Evolutionary conservation across 2,888 invertebrate species (phyloP).

Genomic region (Orthosia incerta): DNA sequence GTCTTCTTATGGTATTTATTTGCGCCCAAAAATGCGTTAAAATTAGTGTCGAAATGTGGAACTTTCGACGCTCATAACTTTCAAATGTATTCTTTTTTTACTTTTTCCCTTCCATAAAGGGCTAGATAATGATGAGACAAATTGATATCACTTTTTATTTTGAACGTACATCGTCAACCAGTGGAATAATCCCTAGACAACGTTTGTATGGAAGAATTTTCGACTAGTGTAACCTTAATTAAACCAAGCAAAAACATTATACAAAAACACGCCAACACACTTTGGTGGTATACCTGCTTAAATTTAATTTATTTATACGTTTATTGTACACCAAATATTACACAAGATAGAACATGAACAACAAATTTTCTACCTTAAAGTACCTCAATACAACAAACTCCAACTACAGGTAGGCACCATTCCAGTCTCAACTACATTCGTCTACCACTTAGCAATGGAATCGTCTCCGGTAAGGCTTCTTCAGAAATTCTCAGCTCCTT

Average conservation of each 20-base stretch:
- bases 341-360: background rate
- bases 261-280: constrained; percentile 9
- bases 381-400: background rate
- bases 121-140: too few relatives aligned
- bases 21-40: too few relatives aligned
- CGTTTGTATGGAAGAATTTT: too few relatives aligned
- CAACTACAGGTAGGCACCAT: constrained; percentile 5
- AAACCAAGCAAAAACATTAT: background rate
- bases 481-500: constrained; percentile 53
- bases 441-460: constrained; percentile 43
- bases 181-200: too few relatives aligned
- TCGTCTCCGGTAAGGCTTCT: constrained; percentile 35
- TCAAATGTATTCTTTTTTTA: too few relatives aligned
- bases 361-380: background rate
- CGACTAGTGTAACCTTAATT: too few relatives aligned
- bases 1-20: too few relatives aligned
- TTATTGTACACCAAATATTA: background rate
- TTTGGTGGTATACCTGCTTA: background rate
- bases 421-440: constrained; percentile 39
- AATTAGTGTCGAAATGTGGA: too few relatives aligned
- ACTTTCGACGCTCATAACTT: too few relatives aligned
- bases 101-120: too few relatives aligned
- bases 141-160: too few relatives aligned
- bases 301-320: background rate
- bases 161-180: too few relatives aligned